These are phyloP conservation scores for Mormyrus lacerda DNA, from an alignment of 2,113 vertebrate genomes.

Conservation along the genomic window DNA sequence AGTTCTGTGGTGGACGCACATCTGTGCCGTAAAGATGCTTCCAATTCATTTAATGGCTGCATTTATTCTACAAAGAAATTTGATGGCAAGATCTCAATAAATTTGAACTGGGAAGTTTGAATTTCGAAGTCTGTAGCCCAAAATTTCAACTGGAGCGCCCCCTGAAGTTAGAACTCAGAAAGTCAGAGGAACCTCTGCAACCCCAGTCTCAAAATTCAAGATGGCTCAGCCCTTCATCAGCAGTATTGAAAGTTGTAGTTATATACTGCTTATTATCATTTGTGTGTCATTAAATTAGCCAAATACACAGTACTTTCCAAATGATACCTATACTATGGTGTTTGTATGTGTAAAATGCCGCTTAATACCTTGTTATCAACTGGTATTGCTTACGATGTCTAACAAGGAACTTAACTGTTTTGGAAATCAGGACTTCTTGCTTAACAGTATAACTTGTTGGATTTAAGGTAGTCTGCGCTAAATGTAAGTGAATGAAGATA, in stretches of 20 bases:
- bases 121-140: neutral
- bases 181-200: neutral
- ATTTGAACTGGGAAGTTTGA: neutral
- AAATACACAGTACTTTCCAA: neutral
- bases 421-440: neutral
- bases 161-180: neutral
- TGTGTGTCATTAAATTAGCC: neutral
- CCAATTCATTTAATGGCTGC: neutral
- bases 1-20: neutral
- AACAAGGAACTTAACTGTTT: neutral
- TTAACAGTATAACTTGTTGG: neutral
- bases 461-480: neutral
- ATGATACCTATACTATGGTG: neutral
- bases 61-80: neutral
- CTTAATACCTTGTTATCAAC: neutral
- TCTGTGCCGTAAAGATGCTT: neutral
- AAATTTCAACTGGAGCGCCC: neutral
- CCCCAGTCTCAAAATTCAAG: neutral
- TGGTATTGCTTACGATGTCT: neutral
- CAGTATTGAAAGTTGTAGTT: neutral
- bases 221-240: neutral
- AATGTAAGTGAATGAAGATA: neutral
- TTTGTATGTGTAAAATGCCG: neutral
- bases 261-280: neutral
- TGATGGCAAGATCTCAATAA: neutral